Base-by-base conservation (phyloP, 1,140 invertebrate genomes). In the Drosophila lini region DNA sequence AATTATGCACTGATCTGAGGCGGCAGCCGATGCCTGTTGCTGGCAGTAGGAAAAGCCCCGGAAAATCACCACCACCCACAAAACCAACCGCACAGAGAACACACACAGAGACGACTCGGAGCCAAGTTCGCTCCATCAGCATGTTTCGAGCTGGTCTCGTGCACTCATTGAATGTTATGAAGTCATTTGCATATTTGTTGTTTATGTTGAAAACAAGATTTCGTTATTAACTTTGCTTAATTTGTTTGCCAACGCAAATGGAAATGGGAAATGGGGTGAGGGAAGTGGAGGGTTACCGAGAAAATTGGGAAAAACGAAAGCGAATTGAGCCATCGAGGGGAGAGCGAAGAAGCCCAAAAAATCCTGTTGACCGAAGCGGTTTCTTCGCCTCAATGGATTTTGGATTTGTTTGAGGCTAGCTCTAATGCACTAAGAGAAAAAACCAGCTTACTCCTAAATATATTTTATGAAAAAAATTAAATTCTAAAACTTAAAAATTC, bases 211-310 rank as follows among this genome's bases (percentile, higher is more conserved):
- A 84, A 89, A 90, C 84, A 84, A 84, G 84, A 89, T 89, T 89
- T 89, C 67, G 84, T 89, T 89, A 81, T 89, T 89, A 89, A 89
- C 84, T 90, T 89, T 89, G 69, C 82, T 89, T 89, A 89, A 89
- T 89, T 89, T 89, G 84, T 89, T 89, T 90, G 78, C 81, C 61
- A 50, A 74, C 45, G 73, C 55, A 57, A 75, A 63, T 64, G 70
- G 52, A 74, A 75, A 74, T 62, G 41, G 41, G 60, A 55, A 47
- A 32, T 38, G 16, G 22, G 25, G 25, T 28, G 5, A 28, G 25
- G 25, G 5, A 28, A 28, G 25, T 28, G 25, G 25, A 28, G 25
- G 25, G 25, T 28, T 6, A 5, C 5, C 5, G 25, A 28, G 25
- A 28, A 28, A 28, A 28, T 28, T 28, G 25, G 34, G n/a, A 41